A percentile compares a stretch with the other conserved stretches of the same genome.
Evolutionary conservation across 2,797 vertebrate genomes (phyloP).

Genomic region (Centropyge bicolor): DNA sequence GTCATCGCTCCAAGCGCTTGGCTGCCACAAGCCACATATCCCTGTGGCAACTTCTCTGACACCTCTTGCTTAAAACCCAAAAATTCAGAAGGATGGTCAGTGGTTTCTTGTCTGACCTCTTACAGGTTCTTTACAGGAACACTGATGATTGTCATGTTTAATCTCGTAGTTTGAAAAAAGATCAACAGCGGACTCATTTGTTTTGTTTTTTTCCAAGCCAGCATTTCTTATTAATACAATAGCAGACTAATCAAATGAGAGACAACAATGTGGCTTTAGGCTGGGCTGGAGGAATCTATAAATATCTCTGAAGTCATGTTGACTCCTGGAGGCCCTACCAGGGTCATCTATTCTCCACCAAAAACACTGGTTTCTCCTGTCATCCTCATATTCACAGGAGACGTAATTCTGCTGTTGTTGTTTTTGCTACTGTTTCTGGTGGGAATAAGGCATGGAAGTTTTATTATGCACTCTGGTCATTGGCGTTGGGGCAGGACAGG

Average conservation of each 20-base stretch:
- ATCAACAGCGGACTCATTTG: conserved; percentile 28
- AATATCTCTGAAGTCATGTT: conserved; percentile 73
- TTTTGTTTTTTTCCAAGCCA: conserved; percentile 35
- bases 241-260: conserved; percentile 79
- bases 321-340: conserved; percentile 62
- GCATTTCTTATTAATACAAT: conserved; percentile 70
- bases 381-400: not conserved
- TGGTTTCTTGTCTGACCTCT: too few species aligned
- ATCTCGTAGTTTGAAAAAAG: conserved; percentile 46
- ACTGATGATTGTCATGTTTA: conserved; percentile 40
- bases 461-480: not conserved
- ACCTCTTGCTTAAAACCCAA: too few species aligned
- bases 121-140: conserved; percentile 12
- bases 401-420: not conserved
- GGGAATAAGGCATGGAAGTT: not conserved
- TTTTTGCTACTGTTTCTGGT: not conserved
- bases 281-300: conserved; percentile 70
- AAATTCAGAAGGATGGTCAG: too few species aligned
- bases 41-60: too few species aligned
- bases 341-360: conserved; percentile 36
- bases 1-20: too few species aligned
- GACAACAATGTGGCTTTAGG: conserved; percentile 77
- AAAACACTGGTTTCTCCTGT: conserved; percentile 36
- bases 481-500: not conserved
- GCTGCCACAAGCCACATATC: too few species aligned